Evolutionary conservation across 2,113 vertebrate genomes (phyloP), one percentile per base, ranked within the genome.

Genomic region (Rhipidura dahli): DNA sequence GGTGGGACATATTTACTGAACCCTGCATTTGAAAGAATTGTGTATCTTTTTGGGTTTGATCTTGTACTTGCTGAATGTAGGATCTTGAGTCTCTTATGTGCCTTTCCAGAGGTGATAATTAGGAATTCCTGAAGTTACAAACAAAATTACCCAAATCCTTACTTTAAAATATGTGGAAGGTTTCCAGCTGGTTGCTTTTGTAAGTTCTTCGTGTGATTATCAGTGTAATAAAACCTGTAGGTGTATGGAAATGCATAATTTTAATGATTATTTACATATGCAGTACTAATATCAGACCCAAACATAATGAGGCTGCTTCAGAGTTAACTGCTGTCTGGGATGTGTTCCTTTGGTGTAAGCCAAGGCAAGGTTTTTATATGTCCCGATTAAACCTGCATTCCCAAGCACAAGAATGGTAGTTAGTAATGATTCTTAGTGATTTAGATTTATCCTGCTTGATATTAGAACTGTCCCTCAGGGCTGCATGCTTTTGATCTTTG

Each of bases 381-480:
- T 93, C 86, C 47, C 2, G 9, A 92, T 92, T 85, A 96, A 83
- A 70, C n/a, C 51, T 94, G 68, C 77, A 63, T 94, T 96, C 83
- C 92, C 75, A 73, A 96, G 80, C 89, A 90, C 81, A n/a, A 95
- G 40, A 57, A 21, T 59, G 53, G 73, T 89, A 85, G 83, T 82
- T 89, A 69, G 66, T 91, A 92, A 87, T 82, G 65, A 75, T 96
- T 94, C 66, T 69, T 50, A 63, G 77, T 73, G 75, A 94, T 97
- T 95, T 95, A 90, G 87, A 82, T 95, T 95, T 96, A 89, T 95
- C 87, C 63, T 97, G 84, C 78, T 89, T 97, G 86, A 93, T 96
- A 89, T 42, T 86, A 83, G 64, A 63, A 28, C 45, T 50, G 64
- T 84, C 76, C 70, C 72, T 90, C 42, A 39, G 83, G 91, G 71